Evolutionary conservation across 92 coral and sea anemone genomes (phyloP), one percentile per base, ranked within the genome.

Genomic region (Hydrozoanthus gracilis): DNA sequence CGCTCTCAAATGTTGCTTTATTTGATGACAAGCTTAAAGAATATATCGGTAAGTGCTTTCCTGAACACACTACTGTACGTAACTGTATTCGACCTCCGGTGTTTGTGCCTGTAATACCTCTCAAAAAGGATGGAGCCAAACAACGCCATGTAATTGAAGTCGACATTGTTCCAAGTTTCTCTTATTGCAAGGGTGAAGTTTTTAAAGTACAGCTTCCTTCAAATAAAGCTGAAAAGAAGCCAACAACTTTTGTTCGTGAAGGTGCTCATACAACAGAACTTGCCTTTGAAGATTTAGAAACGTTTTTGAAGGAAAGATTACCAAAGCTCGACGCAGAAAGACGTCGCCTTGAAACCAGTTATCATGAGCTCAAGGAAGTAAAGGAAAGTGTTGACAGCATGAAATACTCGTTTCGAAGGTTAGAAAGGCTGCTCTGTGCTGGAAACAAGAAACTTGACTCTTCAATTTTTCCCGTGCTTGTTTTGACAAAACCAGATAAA

Each of bases 61-160:
- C 60, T 39, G 92, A 83, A 35, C 68, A 71, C 27, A 89, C 89
- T n/a, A 85, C 35, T 61, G 92, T 78, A 49, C 89, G 83, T 18
- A 61, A 58, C 45, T 89, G 92, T 71, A 85, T 89, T 5, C 73
- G 92, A 7, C 89, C 89, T 10, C 92, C 92, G 4, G 44, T 49
- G 39, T 89, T 89, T 18, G 48, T 89, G 4, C 85, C 89, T 3
- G 86, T 89, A 7, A 45, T 69, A 66, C 4, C 61, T 0, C 4
- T 27, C 6, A 3, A 55, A 2, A 68, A 45, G 10, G 14, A 5
- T 15, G 47, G 44, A 9, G 8, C 51, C 47, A 18, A 4, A 44
- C 11, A 20, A 4, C 73, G 64, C 44, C 74, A 67, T 8, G 85
- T 88, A 10, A 88, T 88, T 44, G 91, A 88, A 77, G 91, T 88